These are phyloP conservation scores for Lepidocyrtinus sp. DNA, from an alignment of 2,888 invertebrate species.

Conservation along the genomic window DNA sequence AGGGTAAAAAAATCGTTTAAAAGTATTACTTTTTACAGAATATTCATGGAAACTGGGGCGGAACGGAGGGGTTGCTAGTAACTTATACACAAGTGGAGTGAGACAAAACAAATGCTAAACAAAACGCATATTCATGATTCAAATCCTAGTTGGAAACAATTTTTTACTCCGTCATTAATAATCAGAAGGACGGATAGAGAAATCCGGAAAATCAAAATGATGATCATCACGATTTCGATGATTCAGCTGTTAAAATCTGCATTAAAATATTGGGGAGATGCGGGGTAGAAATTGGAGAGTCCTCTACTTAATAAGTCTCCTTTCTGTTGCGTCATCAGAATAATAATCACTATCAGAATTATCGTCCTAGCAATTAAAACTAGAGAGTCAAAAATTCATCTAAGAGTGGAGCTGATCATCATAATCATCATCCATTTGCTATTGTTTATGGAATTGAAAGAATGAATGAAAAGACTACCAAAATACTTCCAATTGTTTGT, in stretches of 20 bases:
- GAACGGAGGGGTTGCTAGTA: not conserved
- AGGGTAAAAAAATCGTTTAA: not conserved
- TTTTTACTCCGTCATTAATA: constrained; percentile 36
- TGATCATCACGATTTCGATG: constrained; percentile 30
- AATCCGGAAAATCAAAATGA: constrained; percentile 13
- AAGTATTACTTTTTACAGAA: not conserved
- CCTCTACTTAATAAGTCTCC: not conserved
- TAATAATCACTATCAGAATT: not conserved
- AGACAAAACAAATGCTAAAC: not conserved
- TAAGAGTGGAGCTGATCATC: not conserved
- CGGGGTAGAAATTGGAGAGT: not conserved
- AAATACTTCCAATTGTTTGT: too few relatives aligned
- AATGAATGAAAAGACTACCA: not conserved
- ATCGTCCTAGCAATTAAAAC: constrained; percentile 38
- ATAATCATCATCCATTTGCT: not conserved
- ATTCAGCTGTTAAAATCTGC: constrained; percentile 30
- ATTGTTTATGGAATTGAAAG: not conserved
- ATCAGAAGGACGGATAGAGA: constrained; percentile 35
- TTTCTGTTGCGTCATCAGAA: not conserved
- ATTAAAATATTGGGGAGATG: not conserved
- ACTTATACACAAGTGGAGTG: too few relatives aligned
- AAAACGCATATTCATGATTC: not conserved
- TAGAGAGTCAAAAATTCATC: not conserved
- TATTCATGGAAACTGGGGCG: not conserved
- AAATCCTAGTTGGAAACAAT: constrained; percentile 12